phyloP scores from a whole-genome alignment of 1,140 invertebrate species.

The Lasioglossum albipes region DNA sequence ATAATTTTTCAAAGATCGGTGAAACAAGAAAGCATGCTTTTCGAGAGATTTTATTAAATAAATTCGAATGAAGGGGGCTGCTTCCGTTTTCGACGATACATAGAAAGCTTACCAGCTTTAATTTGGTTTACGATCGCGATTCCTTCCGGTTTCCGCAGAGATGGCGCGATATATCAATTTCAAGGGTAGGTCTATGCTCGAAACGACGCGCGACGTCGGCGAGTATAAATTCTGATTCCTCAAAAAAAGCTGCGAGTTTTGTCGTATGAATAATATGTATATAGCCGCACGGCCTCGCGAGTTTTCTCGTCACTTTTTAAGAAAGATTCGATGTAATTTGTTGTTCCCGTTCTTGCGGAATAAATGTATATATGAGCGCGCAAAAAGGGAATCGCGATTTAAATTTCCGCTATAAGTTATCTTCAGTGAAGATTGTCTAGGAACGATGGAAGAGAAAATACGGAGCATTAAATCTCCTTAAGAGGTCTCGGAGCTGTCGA shows the following conservation, averaged over 20 bases:
- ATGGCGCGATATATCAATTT: not conserved
- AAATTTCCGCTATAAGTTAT: not conserved
- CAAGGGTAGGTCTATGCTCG: not conserved
- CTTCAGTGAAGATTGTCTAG: not conserved
- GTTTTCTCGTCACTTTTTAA: not conserved
- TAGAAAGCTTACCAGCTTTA: not conserved
- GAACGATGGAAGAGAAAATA: not conserved
- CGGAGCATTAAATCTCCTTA: constrained; percentile 2
- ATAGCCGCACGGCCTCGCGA: not conserved
- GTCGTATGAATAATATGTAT: not conserved
- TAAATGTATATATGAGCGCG: not conserved
- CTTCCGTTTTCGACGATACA: not conserved
- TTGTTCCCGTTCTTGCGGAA: not conserved
- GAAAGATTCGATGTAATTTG: not conserved
- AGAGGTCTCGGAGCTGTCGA: constrained; percentile 23
- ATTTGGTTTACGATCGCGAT: constrained; percentile 12
- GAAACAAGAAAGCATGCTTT: too few species aligned
- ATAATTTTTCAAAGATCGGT: too few species aligned
- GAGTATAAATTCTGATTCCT: constrained; percentile 13
- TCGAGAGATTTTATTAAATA: too few species aligned
- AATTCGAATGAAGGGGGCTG: not conserved
- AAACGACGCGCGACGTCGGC: not conserved
- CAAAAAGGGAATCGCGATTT: not conserved
- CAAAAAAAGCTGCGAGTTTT: not conserved
- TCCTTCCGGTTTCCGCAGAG: not conserved